Evolutionary conservation across 2,113 vertebrate species (phyloP).

Genomic region (Leptocoma aspasia): DNA sequence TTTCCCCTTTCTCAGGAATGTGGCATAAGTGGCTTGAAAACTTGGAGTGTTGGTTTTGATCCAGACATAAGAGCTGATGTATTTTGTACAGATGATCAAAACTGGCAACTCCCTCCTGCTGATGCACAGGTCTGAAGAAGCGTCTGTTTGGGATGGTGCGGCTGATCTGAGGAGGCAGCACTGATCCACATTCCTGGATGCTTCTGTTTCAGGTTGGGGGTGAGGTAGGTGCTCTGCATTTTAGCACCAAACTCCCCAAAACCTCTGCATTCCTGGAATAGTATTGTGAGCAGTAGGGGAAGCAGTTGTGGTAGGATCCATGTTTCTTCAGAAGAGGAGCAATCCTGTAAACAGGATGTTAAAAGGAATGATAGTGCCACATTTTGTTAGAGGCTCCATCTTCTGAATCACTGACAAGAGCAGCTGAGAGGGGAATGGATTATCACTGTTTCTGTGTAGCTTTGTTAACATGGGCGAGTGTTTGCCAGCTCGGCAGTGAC

Average conservation of each 20-base stretch:
- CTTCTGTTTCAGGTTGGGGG: slow-evolving; percentile 68
- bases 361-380: slow-evolving; percentile 6
- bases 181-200: slow-evolving; percentile 69
- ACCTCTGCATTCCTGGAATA: slow-evolving; percentile 66
- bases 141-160: slow-evolving; percentile 66
- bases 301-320: slow-evolving; percentile 23
- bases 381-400: slow-evolving; percentile 16
- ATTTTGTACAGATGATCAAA: slow-evolving; percentile 72
- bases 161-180: slow-evolving; percentile 70
- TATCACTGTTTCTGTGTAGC: neutral
- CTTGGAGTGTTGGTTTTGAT: slow-evolving; percentile 58
- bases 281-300: slow-evolving; percentile 36
- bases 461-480: neutral
- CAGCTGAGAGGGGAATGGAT: slow-evolving; percentile 45
- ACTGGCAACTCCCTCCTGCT: slow-evolving; percentile 68
- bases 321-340: slow-evolving; percentile 45
- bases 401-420: slow-evolving; percentile 28
- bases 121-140: slow-evolving; percentile 69
- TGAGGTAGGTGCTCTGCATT: slow-evolving; percentile 70
- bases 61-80: slow-evolving; percentile 69
- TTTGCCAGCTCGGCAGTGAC: neutral
- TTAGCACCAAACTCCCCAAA: slow-evolving; percentile 70
- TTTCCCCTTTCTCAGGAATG: slow-evolving; percentile 47
- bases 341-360: neutral
- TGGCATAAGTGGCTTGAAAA: slow-evolving; percentile 57